Percentiles rank a stretch among this genome's conserved stretches.
These are phyloP conservation scores for Jacana jacana DNA, from an alignment of 2,113 vertebrate species.

Conservation along the genomic window DNA sequence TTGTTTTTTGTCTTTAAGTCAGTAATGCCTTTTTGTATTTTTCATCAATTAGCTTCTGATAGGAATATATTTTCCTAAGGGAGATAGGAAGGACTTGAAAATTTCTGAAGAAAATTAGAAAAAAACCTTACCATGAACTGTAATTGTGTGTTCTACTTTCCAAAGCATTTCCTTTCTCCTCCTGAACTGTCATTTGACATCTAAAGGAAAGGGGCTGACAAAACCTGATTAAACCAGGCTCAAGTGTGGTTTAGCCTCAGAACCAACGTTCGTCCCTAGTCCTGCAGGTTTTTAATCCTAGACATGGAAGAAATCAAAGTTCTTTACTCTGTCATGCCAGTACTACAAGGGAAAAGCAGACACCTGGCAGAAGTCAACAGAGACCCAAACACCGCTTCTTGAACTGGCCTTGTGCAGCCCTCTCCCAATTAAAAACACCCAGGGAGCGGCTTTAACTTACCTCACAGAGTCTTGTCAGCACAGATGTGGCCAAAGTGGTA, in stretches of 20 bases:
- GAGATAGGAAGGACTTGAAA: neutral
- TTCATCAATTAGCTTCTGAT: neutral
- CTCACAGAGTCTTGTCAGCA: neutral
- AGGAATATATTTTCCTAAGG: neutral
- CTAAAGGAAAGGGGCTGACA: neutral
- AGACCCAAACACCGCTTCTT: neutral
- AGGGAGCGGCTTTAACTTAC: neutral
- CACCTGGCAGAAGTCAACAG: neutral
- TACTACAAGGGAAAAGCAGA: neutral
- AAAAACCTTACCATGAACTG: neutral
- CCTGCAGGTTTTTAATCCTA: neutral
- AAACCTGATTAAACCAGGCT: neutral
- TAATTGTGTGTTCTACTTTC: neutral
- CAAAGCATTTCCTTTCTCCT: neutral
- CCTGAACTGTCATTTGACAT: neutral
- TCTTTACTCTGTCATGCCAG: rapidly evolving
- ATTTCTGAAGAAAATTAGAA: neutral
- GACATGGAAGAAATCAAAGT: neutral
- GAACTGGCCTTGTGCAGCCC: neutral
- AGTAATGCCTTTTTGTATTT: neutral
- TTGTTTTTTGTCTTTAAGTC: neutral
- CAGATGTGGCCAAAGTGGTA: rapidly evolving
- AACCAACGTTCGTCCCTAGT: neutral
- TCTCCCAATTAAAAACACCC: neutral
- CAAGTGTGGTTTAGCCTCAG: neutral